Base-by-base conservation (phyloP, 2,888 invertebrate genomes). In the Drymonia ruficornis region DNA sequence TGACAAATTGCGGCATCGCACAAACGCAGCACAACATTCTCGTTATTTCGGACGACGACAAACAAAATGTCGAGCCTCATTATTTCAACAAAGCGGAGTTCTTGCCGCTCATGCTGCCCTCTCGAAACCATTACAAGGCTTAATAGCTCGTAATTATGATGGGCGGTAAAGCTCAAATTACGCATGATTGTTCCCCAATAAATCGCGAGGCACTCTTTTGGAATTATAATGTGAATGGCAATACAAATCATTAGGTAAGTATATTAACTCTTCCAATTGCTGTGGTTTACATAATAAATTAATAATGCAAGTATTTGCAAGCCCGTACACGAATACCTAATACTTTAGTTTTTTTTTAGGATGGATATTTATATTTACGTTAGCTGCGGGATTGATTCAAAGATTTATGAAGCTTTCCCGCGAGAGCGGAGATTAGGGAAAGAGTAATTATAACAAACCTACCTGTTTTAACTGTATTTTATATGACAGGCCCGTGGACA, bases 81-180 rank as follows among this genome's bases (percentile, higher is more conserved):
- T 67, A 61, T 40, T 56, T 56, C 54, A 45, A 50, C 52, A 52
- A 58, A 59, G 58, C 58, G 34, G 58, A 46, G 57, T 12, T 43
- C 43, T 43, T 42, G 18, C 42, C 40, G 19, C n/a, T n/a, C n/a
- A n/a, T n/a, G n/a, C 19, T 43, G 51, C 59, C 55, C 59, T 61
- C 65, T 67, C 54, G 52, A 65, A 70, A 59, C 62, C 60, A 70
- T 70, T 70, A 65, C 61, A 56, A 50, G 38, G 47, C 50, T 67
- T 70, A 68, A 70, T 65, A 58, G 62, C 60, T 62, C 68, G 57
- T 70, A 62, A 69, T 69, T 70, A 59, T 62, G 62, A 69, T 62
- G 65, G 65, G 52, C 55, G 61, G 65, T 68, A 65, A 61, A 64
- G 59, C 61, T 65, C 54, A 52, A 72, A 74, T 68, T 68, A 55